phyloP scores from a whole-genome alignment of 2,797 vertebrate species.

The Ptychobarbus kaznakovi region DNA sequence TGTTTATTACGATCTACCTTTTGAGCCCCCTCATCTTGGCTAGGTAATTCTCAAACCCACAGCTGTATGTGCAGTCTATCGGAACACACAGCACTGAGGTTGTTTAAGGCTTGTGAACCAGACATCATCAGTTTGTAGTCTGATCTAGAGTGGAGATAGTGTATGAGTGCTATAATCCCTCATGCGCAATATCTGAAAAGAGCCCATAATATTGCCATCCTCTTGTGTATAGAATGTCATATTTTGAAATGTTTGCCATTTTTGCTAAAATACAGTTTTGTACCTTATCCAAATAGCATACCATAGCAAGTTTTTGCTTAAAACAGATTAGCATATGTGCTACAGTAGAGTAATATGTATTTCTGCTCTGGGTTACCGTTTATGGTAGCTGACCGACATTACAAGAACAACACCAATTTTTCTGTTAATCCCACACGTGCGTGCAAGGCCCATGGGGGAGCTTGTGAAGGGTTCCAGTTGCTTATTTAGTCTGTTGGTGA shows the following conservation, averaged over 20 bases:
- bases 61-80: neutral
- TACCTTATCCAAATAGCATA: neutral
- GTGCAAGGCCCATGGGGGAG: neutral
- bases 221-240: neutral
- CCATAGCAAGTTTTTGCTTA: neutral
- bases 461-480: slow-evolving; percentile 14
- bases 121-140: slow-evolving; percentile 31
- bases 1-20: neutral
- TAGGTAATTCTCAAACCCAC: slow-evolving; percentile 13
- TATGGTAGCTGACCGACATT: slow-evolving; percentile 3
- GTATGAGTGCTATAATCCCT: slow-evolving; percentile 22
- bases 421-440: slow-evolving; percentile 5
- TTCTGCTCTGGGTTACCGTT: slow-evolving; percentile 19
- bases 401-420: neutral
- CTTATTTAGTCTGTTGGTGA: slow-evolving; percentile 56
- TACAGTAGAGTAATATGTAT: neutral
- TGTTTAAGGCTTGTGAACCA: slow-evolving; percentile 20
- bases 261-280: neutral
- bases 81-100: neutral
- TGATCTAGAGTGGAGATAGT: slow-evolving; percentile 32
- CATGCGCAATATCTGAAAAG: slow-evolving; percentile 19
- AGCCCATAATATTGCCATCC: slow-evolving; percentile 16
- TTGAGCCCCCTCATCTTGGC: neutral
- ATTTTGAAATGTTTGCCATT: neutral
- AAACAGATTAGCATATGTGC: neutral